Base-by-base conservation (phyloP, 2,797 vertebrate species). In the Chrysocyon brachyurus region DNA sequence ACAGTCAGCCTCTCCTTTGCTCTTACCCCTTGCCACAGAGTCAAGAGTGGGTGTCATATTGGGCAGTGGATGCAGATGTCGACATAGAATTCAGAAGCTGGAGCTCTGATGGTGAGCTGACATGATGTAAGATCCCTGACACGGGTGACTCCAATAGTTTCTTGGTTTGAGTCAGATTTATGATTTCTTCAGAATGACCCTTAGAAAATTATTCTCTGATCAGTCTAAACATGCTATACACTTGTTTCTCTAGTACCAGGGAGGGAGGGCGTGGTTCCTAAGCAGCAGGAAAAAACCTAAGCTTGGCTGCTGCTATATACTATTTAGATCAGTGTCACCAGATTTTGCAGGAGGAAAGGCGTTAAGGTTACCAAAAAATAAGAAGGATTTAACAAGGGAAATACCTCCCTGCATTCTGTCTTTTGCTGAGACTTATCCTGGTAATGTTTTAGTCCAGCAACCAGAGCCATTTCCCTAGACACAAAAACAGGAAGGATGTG, bases 131-230 rank as follows among this genome's bases (percentile, higher is more conserved):
- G 33, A 56, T 83, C 5, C 36, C 46, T 88, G 75, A 52, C 2
- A 3, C 5, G 36, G 3, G 11, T 68, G 22, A 89, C 11, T 54
- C 17, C 19, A 24, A 33, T 14, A 12, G 1, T 40, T 54, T 92
- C 85, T 94, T 84, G 28, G 36, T 84, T 77, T 73, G 24, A 78
- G 33, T 63, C 49, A 91, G 31, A 83, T 86, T 79, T 91, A 49
- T 2, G 36, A n/a, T 78, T 96, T 90, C 61, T 75, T 86, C 12
- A 63, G 59, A 66, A 26, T 1, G 10, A 26, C 28, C 10, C 6
- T 28, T 85, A 31, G 22, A 68, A 90, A 81, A 91, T 91, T 61
- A 66, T 54, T 78, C 28, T 84, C 81, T 79, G 57, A 87, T 56
- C 9, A 33, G 16, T 75, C 19, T 15, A 56, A 84, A n/a, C 1